A percentile compares a stretch with the other conserved stretches of the same genome.
Evolutionary conservation across 2,113 vertebrate genomes (phyloP).

Genomic region (Oncorhynchus gorbuscha): DNA sequence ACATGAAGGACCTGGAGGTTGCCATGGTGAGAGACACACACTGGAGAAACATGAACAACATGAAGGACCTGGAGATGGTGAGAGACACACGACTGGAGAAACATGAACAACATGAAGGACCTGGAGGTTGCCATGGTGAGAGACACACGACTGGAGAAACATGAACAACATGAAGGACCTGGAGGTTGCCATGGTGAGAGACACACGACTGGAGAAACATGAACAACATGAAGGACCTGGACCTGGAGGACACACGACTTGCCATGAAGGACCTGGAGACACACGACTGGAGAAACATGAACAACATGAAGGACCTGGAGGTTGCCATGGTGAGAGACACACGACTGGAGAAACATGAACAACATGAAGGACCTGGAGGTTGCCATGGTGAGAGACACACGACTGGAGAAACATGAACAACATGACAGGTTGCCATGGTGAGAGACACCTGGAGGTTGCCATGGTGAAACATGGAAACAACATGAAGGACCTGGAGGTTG

Average conservation of each 20-base stretch:
- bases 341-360: slow-evolving; percentile 11
- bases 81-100: slow-evolving; percentile 19
- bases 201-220: slow-evolving; percentile 7
- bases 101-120: background rate
- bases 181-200: slow-evolving; percentile 42
- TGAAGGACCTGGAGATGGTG: slow-evolving; percentile 38
- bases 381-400: slow-evolving; percentile 40
- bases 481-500: background rate
- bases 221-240: background rate
- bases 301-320: background rate
- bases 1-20: background rate
- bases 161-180: slow-evolving; percentile 1
- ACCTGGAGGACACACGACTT: slow-evolving; percentile 6
- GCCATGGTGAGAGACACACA: slow-evolving; percentile 39
- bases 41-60: slow-evolving; percentile 16
- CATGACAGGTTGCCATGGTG: no score
- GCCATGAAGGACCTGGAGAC: background rate
- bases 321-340: slow-evolving; percentile 41
- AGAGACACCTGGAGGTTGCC: background rate
- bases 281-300: slow-evolving; percentile 1
- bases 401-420: slow-evolving; percentile 16
- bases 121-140: slow-evolving; percentile 46
- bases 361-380: background rate
- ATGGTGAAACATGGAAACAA: slow-evolving; percentile 45
- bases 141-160: background rate